phyloP scores from a whole-genome alignment of 2,888 invertebrate species.

The Oxycera nigricornis region DNA sequence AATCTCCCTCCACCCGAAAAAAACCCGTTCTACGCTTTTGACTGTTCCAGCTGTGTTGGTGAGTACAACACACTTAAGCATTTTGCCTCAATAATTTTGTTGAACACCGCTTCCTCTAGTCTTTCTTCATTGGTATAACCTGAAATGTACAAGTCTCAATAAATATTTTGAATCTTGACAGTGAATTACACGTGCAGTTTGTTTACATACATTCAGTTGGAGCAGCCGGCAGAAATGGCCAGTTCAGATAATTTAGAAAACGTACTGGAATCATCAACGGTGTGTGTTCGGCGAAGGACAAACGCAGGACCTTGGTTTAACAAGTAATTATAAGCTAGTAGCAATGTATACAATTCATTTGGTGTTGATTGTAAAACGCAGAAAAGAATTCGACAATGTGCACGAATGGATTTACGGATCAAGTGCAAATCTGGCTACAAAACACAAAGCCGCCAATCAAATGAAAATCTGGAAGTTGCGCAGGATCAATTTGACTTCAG shows the following conservation, averaged over 20 bases:
- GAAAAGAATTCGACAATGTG: slow-evolving; percentile 57
- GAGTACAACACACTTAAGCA: too few species aligned
- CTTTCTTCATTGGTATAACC: too few species aligned
- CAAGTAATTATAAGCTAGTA: slow-evolving; percentile 35
- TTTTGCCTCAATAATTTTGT: too few species aligned
- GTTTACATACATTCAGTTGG: neutral
- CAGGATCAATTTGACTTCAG: slow-evolving; percentile 56
- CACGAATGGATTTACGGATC: slow-evolving; percentile 55
- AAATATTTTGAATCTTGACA: too few species aligned
- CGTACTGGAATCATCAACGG: neutral
- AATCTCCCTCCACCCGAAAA: too few species aligned
- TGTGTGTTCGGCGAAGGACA: slow-evolving; percentile 16
- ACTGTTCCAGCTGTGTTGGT: too few species aligned
- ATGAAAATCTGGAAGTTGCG: slow-evolving; percentile 59
- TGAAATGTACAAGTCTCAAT: too few species aligned
- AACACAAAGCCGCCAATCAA: slow-evolving; percentile 51
- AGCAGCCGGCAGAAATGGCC: neutral
- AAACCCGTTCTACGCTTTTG: too few species aligned
- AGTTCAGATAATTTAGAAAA: neutral
- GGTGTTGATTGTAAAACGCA: slow-evolving; percentile 44
- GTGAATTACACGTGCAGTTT: neutral
- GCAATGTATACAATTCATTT: neutral
- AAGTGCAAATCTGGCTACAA: slow-evolving; percentile 46
- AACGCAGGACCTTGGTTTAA: slow-evolving; percentile 44
- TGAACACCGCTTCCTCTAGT: too few species aligned